phyloP scores from a whole-genome alignment of 2,797 vertebrate genomes.

The Babyrousa celebensis region DNA sequence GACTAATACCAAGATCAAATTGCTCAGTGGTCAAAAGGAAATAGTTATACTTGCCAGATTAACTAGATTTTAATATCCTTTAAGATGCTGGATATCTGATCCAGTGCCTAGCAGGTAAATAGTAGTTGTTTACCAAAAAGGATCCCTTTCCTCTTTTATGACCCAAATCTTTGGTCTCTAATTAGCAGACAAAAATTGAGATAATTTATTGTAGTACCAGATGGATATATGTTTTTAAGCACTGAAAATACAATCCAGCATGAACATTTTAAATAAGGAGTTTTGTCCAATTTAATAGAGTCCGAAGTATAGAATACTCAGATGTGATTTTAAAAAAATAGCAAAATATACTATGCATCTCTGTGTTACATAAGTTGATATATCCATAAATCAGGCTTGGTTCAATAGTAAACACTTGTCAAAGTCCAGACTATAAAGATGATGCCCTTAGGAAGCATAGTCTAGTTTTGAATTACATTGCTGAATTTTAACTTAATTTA shows the following conservation, averaged over 20 bases:
- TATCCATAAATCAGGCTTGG: background rate
- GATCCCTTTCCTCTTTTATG: background rate
- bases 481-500: constrained; percentile 34
- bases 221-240: background rate
- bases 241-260: background rate
- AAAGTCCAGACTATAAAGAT: background rate
- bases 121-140: background rate
- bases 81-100: background rate
- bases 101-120: background rate
- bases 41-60: background rate
- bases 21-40: background rate
- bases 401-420: constrained; percentile 31
- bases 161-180: background rate
- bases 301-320: constrained; percentile 21
- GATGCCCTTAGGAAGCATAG: background rate
- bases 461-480: constrained; percentile 24
- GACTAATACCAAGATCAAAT: constrained; percentile 40
- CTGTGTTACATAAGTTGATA: background rate
- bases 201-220: constrained; percentile 25
- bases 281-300: background rate
- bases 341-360: background rate
- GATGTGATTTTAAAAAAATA: background rate
- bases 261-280: constrained; percentile 35
- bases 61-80: background rate
- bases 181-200: background rate